phyloP scores from a whole-genome alignment of 2,888 invertebrate species.

The Microdon myrmicae region DNA sequence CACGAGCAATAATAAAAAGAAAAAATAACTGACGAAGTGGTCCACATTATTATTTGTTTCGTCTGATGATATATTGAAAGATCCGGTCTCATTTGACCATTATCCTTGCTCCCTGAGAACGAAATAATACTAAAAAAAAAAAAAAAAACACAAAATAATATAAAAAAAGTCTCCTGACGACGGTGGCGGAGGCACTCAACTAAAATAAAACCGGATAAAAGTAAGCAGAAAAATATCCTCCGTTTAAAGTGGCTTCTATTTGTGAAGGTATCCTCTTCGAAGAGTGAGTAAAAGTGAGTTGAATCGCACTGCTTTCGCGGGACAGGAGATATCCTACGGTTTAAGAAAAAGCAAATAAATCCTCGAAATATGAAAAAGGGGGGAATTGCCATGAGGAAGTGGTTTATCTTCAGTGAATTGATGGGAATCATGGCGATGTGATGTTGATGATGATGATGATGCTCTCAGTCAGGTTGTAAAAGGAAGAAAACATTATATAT shows the following conservation, averaged over 20 bases:
- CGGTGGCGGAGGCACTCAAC: no score
- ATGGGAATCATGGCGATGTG: constrained; percentile 35
- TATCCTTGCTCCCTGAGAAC: constrained; percentile 19
- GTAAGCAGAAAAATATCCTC: constrained; percentile 32
- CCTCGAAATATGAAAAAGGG: constrained; percentile 34
- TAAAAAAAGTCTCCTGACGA: constrained; percentile 21
- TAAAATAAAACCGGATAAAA: no score
- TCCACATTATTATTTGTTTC: constrained; percentile 42
- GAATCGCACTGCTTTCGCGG: constrained; percentile 1
- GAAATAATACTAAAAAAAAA: neutral
- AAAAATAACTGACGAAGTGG: no score
- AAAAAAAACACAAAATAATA: constrained; percentile 3
- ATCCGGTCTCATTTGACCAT: constrained; percentile 41
- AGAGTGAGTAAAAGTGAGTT: constrained; percentile 12
- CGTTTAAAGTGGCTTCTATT: constrained; percentile 38
- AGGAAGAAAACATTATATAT: no score
- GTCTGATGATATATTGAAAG: constrained; percentile 46
- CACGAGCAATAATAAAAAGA: constrained; percentile 11
- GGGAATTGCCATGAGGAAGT: constrained; percentile 36
- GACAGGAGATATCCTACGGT: constrained; percentile 12
- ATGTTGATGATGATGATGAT: constrained; percentile 7
- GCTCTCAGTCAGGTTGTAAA: no score
- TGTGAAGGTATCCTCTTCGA: constrained; percentile 32
- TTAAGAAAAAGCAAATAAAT: constrained; percentile 51
- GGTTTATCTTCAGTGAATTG: constrained; percentile 46